phyloP scores from a whole-genome alignment of 2,113 vertebrate genomes.

The Chrysochloris asiatica region DNA sequence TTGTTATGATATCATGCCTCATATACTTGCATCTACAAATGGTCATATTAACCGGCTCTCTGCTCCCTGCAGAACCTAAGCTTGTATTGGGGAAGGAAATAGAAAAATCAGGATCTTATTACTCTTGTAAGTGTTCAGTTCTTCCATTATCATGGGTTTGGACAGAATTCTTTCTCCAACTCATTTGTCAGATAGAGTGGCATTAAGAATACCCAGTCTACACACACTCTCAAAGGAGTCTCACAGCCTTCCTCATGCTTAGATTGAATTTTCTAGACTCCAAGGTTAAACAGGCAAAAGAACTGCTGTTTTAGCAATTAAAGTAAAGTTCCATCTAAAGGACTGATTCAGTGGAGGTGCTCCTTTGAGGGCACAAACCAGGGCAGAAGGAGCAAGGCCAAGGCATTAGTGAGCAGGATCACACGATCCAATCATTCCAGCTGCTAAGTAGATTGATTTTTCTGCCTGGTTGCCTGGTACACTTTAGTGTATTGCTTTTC shows the following conservation, averaged over 20 bases:
- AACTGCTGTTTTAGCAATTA: constrained; percentile 33
- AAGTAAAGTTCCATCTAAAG: not conserved
- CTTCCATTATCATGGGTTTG: not conserved
- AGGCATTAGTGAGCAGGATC: not conserved
- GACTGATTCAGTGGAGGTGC: not conserved
- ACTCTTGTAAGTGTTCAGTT: not conserved
- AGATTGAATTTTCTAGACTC: constrained; percentile 57
- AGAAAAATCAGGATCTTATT: constrained; percentile 28
- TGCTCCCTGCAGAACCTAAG: constrained; percentile 40
- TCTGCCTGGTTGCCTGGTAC: not conserved
- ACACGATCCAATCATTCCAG: not conserved
- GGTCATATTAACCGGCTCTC: constrained; percentile 22
- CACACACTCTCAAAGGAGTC: not conserved
- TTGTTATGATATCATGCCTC: constrained; percentile 39
- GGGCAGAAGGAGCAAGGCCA: not conserved
- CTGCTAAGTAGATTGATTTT: constrained; percentile 53
- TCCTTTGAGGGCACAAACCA: not conserved
- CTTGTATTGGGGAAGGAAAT: constrained; percentile 35
- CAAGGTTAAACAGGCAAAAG: constrained; percentile 35
- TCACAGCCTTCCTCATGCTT: not conserved
- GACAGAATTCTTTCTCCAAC: not conserved
- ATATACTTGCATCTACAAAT: constrained; percentile 59
- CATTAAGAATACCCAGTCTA: not conserved
- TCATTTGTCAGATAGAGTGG: constrained; percentile 10
- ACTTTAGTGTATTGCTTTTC: not conserved